Base-by-base conservation (phyloP, 2,113 vertebrate species). In the Neodontobutis hainanensis region DNA sequence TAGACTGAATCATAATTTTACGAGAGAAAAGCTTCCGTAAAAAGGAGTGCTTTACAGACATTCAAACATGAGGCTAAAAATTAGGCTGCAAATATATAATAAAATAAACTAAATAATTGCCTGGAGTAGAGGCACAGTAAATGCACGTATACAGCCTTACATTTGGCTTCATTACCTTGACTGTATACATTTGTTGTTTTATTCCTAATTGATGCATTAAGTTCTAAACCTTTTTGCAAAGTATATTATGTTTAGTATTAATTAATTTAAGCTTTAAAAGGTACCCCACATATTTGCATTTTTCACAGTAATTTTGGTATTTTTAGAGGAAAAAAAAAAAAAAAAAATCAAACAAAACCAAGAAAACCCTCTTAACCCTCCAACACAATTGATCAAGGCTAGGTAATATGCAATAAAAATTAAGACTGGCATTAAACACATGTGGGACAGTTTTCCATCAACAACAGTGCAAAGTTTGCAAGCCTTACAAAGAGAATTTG, bases 241-340 rank as follows among this genome's bases (percentile, higher is more conserved):
- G 85, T 85, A 83, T 85, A 84, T 81, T 79, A 75, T 70, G 19
- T 66, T 55, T 44, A 81, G 47, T 16, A 5, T 27, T 67, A 34
- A 70, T 89, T 83, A 72, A 85, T 77, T 84, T 66, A 66, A 36
- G 52, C 34, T 69, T 70, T 70, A 65, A 56, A 11, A 6, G 8
- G 35, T 11, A 32, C 32, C 27, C 61, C 11, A 72, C 47, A 72
- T 89, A 88, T 87, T 63, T 87, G 89, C 87, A 89, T 32, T 80
- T 59, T 78, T 88, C 85, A 89, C 87, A 90, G 84, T 89, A 75
- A 82, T 78, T 73, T 73, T 81, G 75, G 70, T 84, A 62, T 53
- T 77, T 80, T 82, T 82, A 71, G 53, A 43, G 34, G 42, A 2
- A 48, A 59, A 65, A 60, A 65, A 36, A 40, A 16, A n/a, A 8